Percentiles rank a stretch among this genome's conserved stretches.
phyloP scores from a whole-genome alignment of 2,797 vertebrate genomes.

The Enteromius afrohamiltoni region DNA sequence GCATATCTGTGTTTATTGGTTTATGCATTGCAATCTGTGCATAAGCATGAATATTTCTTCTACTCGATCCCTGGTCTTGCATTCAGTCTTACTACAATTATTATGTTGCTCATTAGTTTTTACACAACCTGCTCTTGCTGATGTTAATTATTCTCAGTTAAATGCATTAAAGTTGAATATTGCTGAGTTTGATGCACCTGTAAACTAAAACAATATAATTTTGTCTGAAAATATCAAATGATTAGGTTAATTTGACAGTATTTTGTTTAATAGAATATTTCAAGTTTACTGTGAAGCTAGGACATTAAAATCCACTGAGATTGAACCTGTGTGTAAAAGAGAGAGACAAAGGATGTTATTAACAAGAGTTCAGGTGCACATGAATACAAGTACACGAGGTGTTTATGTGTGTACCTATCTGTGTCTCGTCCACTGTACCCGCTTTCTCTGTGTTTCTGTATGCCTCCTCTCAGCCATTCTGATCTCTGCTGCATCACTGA shows the following conservation, averaged over 20 bases:
- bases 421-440: constrained; percentile 58
- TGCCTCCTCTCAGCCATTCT: constrained; percentile 15
- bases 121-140: background rate
- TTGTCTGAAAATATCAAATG: constrained; percentile 35
- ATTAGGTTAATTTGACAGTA: background rate
- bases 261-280: constrained; percentile 1
- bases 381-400: background rate
- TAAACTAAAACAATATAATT: background rate
- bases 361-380: constrained; percentile 5
- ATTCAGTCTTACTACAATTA: constrained; percentile 8
- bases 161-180: background rate
- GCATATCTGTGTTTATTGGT: constrained; percentile 12
- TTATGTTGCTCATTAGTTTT: background rate
- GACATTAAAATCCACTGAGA: constrained; percentile 48
- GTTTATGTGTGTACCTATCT: constrained; percentile 61
- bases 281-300: constrained; percentile 41
- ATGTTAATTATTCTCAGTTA: background rate
- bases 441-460: constrained; percentile 46
- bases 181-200: background rate
- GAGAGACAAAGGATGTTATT: constrained; percentile 23
- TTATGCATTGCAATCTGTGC: background rate
- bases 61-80: background rate
- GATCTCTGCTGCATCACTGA: constrained; percentile 37
- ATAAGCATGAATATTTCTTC: background rate
- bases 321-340: constrained; percentile 63